These are phyloP conservation scores for Rhodinocichla rosea DNA, from an alignment of 2,113 vertebrate species.

Conservation along the genomic window DNA sequence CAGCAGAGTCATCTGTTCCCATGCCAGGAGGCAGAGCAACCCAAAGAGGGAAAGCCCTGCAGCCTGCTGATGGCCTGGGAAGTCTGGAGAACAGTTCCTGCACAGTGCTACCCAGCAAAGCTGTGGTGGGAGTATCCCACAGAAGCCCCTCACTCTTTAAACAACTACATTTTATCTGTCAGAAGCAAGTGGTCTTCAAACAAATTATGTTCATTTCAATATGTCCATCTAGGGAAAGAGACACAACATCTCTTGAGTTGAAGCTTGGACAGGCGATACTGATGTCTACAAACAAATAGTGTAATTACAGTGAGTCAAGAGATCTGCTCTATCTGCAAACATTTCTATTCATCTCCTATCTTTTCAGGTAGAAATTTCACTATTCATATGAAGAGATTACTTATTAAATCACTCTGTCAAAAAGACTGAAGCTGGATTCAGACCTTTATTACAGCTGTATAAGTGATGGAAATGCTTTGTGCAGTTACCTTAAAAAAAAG, in stretches of 20 bases:
- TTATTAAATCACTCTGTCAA: conserved; percentile 1
- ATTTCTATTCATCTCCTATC: background rate
- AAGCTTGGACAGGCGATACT: background rate
- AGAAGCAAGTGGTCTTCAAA: background rate
- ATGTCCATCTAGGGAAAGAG: background rate
- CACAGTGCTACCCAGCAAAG: background rate
- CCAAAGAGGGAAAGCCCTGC: background rate
- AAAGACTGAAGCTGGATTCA: background rate
- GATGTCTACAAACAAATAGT: background rate
- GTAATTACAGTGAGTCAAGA: background rate
- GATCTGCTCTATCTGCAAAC: background rate
- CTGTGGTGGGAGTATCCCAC: background rate
- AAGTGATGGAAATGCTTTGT: background rate
- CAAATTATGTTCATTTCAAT: background rate
- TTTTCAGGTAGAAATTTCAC: background rate
- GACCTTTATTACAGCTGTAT: background rate
- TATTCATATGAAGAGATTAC: background rate
- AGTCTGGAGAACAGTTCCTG: rapidly evolving
- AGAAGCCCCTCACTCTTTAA: background rate
- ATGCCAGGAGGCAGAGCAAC: background rate
- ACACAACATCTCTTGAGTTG: background rate
- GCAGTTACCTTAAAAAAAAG: background rate
- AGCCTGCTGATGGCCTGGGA: background rate
- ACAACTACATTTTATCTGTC: background rate
- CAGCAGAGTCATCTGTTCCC: background rate